These are phyloP conservation scores for Vesta saturnalis DNA, from an alignment of 2,888 invertebrate species.

Conservation along the genomic window DNA sequence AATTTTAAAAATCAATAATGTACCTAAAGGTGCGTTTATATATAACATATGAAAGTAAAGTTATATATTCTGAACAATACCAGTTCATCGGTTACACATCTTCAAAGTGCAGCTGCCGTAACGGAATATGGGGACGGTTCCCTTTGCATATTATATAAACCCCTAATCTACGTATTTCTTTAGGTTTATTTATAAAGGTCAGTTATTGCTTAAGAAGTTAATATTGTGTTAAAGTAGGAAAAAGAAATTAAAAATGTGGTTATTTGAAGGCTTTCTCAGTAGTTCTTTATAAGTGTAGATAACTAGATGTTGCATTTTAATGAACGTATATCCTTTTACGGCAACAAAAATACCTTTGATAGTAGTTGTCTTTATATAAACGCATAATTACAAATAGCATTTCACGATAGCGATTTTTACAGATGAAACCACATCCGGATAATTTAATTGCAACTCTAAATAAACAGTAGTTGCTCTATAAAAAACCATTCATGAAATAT, in stretches of 20 bases:
- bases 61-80: background rate
- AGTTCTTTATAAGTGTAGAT: constrained; percentile 1
- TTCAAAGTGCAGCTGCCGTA: constrained; percentile 38
- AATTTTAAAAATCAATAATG: background rate
- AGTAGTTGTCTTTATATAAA: background rate
- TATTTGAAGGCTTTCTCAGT: background rate
- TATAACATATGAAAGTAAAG: background rate
- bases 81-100: constrained; percentile 1
- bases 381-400: background rate
- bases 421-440: too few relatives aligned
- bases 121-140: constrained; percentile 33
- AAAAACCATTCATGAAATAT: too few relatives aligned
- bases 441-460: too few relatives aligned
- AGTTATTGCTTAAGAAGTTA: background rate
- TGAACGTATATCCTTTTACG: background rate
- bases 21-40: background rate
- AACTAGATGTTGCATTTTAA: background rate
- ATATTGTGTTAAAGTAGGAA: too few relatives aligned
- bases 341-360: background rate
- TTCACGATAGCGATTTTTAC: too few relatives aligned
- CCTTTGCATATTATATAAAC: constrained; percentile 19
- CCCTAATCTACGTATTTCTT: constrained; percentile 9
- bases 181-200: background rate
- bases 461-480: too few relatives aligned
- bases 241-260: too few relatives aligned